A percentile compares a stretch with the other conserved stretches of the same genome.
Conservation (phyloP, 2,113 vertebrate species). For the Genyomyrus donnyi region DNA sequence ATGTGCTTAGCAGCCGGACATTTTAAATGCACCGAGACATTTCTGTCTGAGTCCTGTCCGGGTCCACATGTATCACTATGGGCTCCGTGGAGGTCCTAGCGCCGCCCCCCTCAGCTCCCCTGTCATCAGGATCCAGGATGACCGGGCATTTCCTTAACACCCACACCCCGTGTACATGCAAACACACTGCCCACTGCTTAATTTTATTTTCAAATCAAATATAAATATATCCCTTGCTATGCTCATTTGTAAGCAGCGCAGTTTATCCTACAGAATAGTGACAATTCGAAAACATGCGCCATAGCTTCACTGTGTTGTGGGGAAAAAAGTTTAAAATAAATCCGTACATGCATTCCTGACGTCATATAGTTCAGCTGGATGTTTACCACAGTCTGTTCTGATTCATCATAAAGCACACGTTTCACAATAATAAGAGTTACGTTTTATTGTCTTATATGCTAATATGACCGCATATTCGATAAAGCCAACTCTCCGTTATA, state of each 20-base stretch:
- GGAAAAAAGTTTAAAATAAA: background rate
- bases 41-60: background rate
- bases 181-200: background rate
- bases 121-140: too few relatives aligned
- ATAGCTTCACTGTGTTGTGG: background rate
- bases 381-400: background rate
- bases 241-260: background rate
- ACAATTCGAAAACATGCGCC: background rate
- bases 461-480: background rate
- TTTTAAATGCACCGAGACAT: background rate
- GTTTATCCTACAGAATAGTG: background rate
- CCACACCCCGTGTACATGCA: background rate
- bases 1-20: background rate
- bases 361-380: background rate
- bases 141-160: background rate
- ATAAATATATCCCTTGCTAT: background rate
- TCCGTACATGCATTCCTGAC: background rate
- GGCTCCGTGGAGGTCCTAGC: background rate
- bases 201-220: background rate
- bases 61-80: conserved; percentile 6
- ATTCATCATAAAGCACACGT: background rate
- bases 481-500: background rate
- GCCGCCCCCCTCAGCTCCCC: background rate
- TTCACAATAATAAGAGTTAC: background rate
- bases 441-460: background rate